Evolutionary conservation across 2,113 vertebrate genomes (phyloP).

Genomic region (Choloepus hoffmanni): DNA sequence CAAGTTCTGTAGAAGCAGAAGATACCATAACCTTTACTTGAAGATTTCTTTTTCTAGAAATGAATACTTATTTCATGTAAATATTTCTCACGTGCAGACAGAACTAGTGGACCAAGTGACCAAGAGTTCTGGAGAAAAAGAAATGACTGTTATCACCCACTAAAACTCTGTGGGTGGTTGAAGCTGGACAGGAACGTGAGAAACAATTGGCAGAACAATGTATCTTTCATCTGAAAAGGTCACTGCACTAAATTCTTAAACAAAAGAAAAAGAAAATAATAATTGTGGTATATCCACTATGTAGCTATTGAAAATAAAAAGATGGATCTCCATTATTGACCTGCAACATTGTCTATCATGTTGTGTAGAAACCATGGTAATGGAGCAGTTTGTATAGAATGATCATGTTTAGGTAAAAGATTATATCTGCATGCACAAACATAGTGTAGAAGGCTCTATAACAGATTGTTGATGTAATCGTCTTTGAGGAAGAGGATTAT

Average conservation of each 20-base stretch:
- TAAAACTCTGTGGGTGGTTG: not conserved
- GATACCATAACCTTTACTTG: slow-evolving; percentile 40
- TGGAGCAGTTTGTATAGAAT: not conserved
- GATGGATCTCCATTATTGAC: not conserved
- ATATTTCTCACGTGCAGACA: not conserved
- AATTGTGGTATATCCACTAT: not conserved
- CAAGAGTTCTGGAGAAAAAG: slow-evolving; percentile 58
- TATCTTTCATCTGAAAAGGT: slow-evolving; percentile 30
- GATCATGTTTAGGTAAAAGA: not conserved
- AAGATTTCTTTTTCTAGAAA: slow-evolving; percentile 65
- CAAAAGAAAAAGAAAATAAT: not conserved
- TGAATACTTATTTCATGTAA: slow-evolving; percentile 37
- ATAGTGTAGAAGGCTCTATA: not conserved
- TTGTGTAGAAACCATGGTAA: not conserved
- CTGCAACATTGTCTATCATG: not conserved
- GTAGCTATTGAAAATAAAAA: not conserved
- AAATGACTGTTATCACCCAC: slow-evolving; percentile 58
- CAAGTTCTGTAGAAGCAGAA: slow-evolving; percentile 28
- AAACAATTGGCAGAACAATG: not conserved
- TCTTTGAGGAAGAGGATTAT: not conserved
- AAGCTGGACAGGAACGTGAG: slow-evolving; percentile 30
- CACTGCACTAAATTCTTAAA: slow-evolving; percentile 9
- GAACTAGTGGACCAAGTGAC: slow-evolving; percentile 55
- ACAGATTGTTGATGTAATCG: not conserved
- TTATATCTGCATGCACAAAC: not conserved